These are phyloP conservation scores for Beris chalybata DNA, from an alignment of 2,888 invertebrate species.

Conservation along the genomic window DNA sequence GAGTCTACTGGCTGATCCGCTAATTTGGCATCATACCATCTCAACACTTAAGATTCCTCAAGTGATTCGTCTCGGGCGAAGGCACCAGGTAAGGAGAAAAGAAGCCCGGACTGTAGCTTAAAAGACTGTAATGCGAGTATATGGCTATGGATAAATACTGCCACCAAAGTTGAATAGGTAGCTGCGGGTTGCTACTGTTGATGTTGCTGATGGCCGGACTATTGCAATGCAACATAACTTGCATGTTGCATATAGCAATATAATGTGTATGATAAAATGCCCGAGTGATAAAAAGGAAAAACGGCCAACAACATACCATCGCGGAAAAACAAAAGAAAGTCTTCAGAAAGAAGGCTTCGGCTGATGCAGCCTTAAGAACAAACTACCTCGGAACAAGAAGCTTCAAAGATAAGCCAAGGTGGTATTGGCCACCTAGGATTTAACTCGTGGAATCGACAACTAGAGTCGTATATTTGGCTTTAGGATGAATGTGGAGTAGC, in stretches of 20 bases:
- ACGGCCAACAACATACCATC: constrained; percentile 12
- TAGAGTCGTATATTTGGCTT: constrained; percentile 25
- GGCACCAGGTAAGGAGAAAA: neutral
- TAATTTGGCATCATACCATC: constrained; percentile 33
- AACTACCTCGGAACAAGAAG: constrained; percentile 32
- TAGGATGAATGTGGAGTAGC: constrained; percentile 35
- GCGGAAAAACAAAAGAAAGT: constrained; percentile 34
- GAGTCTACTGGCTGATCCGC: constrained; percentile 17
- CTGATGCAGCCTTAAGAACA: constrained; percentile 28
- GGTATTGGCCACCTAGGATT: constrained; percentile 38
- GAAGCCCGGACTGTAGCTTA: neutral
- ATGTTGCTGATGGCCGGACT: neutral
- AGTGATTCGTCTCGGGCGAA: constrained; percentile 13
- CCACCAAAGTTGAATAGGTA: constrained; percentile 22
- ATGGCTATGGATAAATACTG: neutral
- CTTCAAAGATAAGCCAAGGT: constrained; percentile 37
- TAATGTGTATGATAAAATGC: constrained; percentile 19
- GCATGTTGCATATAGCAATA: neutral
- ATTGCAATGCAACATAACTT: constrained; percentile 10
- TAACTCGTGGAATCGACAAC: constrained; percentile 38
- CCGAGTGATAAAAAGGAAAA: constrained; percentile 2
- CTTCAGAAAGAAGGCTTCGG: constrained; percentile 11
- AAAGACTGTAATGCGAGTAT: neutral
- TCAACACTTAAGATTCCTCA: constrained; percentile 27
- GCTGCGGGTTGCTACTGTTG: constrained; percentile 8